Evolutionary conservation across 2,113 vertebrate species (phyloP).

Genomic region (Callionymus lyra): DNA sequence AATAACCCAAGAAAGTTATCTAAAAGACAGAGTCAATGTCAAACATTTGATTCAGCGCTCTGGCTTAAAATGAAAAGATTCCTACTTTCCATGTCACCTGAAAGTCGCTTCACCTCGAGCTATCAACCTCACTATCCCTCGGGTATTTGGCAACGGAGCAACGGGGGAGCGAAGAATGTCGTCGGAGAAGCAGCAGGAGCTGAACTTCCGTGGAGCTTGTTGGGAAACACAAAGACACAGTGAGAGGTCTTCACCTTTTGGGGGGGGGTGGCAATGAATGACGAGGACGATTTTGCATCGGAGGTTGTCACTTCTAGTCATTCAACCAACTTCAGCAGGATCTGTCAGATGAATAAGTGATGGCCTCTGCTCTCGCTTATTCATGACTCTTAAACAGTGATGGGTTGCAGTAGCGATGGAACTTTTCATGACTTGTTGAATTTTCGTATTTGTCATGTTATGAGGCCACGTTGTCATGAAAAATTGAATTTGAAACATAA

Average conservation of each 20-base stretch:
- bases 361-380: constrained; percentile 15
- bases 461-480: too few relatives aligned
- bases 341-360: constrained; percentile 20
- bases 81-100: constrained; percentile 3
- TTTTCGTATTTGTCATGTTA: too few relatives aligned
- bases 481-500: too few relatives aligned
- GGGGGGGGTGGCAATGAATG: constrained; percentile 9
- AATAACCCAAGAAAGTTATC: too few relatives aligned
- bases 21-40: too few relatives aligned
- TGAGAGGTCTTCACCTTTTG: constrained; percentile 5
- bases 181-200: constrained; percentile 2
- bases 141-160: not conserved
- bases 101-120: constrained; percentile 4
- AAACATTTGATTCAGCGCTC: too few relatives aligned
- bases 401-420: not conserved
- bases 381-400: constrained; percentile 14
- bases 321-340: constrained; percentile 11
- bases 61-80: not conserved
- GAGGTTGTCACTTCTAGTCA: constrained; percentile 21
- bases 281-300: not conserved
- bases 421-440: constrained; percentile 10
- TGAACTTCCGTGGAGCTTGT: not conserved
- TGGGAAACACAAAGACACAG: too few relatives aligned
- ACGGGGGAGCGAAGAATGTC: constrained; percentile 1
- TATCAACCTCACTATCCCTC: constrained; percentile 5